Evolutionary conservation across 1,140 invertebrate species (phyloP), one percentile per base, ranked within the genome.

Genomic region (Lepidurus couesii): DNA sequence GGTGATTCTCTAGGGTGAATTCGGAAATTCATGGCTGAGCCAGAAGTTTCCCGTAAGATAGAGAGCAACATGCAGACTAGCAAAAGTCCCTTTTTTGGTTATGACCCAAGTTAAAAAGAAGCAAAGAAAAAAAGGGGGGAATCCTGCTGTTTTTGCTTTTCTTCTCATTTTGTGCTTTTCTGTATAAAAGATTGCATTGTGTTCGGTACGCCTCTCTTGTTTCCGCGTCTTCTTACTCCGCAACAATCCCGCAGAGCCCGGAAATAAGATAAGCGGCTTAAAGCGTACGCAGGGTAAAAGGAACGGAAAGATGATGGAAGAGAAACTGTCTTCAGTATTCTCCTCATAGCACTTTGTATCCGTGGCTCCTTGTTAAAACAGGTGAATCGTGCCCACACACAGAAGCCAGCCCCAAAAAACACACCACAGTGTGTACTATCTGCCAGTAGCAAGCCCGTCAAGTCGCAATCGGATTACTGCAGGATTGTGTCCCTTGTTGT

Each of bases 231-330:
- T 65, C 16, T n/a, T 21, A 16, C 16, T 7, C 74, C 74, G 11
- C 42, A 7, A 24, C 74, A 42, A 26, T 16, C 13, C 26, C 24
- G 34, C 42, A 75, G 24, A 44, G 34, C 74, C 74, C n/a, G 74
- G 74, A 75, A 42, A 44, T 42, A 42, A 42, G 74, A 44, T 42
- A 75, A 42, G 74, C 74, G 47, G 34, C 79, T 79, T 44, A 44
- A 47, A 43, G 53, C 73, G 45, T 42, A 73, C 34, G 65, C 47
- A 65, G 43, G 21, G 65, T 80, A 47, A 44, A 73, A 24, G 53
- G 16, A 34, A 34, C 34, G 34, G 34, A 26, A 42, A 47, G 21
- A 73, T 47, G 65, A 47, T 44, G 34, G 34, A 47, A 34, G 26
- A 11, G 9, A 44, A 42, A 26, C 45, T 44, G 42, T 77, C 65